phyloP scores from a whole-genome alignment of 2,888 invertebrate species.

The Eilema griseolum region DNA sequence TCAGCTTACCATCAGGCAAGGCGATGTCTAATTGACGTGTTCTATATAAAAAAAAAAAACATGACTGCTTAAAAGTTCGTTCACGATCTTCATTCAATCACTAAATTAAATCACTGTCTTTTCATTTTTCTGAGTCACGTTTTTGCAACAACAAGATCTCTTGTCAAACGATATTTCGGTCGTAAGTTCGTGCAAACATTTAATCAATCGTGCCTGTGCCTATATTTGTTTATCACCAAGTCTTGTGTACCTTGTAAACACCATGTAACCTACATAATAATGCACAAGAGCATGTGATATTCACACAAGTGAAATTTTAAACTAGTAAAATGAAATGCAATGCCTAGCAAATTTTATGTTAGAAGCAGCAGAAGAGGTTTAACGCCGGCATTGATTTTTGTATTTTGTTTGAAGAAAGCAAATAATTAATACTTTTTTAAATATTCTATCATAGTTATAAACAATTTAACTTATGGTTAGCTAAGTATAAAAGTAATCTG shows the following conservation, averaged over 20 bases:
- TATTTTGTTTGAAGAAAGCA: no score
- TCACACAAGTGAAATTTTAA: conserved; percentile 18
- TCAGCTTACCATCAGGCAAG: no score
- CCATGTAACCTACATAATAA: not conserved
- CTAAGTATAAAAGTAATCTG: no score
- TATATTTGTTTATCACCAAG: not conserved
- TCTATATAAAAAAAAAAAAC: no score
- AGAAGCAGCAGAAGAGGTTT: no score
- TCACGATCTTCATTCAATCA: not conserved
- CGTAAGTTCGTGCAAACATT: not conserved
- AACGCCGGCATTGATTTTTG: no score
- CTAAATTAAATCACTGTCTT: not conserved
- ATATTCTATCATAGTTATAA: no score
- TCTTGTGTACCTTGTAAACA: not conserved
- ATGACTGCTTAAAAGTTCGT: not conserved
- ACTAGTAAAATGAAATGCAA: no score
- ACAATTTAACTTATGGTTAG: no score
- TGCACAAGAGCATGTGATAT: not conserved
- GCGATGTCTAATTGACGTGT: no score
- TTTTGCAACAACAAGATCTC: not conserved
- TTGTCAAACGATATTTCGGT: not conserved
- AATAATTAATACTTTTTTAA: no score
- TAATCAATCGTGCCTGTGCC: not conserved
- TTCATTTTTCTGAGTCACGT: not conserved
- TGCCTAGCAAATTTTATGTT: no score